Evolutionary conservation across 2,888 invertebrate genomes (phyloP).

Genomic region (Nephrotoma guestfalica): DNA sequence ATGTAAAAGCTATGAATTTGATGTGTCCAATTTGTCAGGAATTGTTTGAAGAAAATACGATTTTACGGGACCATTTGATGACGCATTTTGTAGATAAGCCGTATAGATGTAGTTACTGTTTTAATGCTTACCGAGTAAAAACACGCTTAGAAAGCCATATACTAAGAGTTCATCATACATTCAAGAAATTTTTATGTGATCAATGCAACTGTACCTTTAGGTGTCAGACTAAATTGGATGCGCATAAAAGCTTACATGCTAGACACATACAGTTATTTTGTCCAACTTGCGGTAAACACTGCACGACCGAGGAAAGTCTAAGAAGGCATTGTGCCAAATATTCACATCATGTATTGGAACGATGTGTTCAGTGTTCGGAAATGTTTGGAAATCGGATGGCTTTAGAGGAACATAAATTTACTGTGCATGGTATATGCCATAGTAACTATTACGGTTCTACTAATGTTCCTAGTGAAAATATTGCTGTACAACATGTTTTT

Average conservation of each 20-base stretch:
- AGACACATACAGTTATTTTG: background rate
- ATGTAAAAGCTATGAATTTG: background rate
- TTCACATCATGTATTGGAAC: background rate
- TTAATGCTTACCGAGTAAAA: background rate
- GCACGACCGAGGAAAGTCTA: background rate
- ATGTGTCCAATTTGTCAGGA: background rate
- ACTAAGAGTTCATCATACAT: background rate
- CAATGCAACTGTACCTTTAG: background rate
- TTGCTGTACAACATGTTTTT: background rate
- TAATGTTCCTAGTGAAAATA: background rate
- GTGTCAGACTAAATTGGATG: background rate
- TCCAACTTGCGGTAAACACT: background rate
- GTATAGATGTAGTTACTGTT: background rate
- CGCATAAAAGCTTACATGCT: background rate
- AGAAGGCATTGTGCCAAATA: background rate
- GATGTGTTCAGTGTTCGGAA: background rate
- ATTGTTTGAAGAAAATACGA: background rate
- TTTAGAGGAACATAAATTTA: background rate
- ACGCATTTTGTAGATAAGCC: background rate
- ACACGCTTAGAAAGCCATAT: background rate
- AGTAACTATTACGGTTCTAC: background rate
- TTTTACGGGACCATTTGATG: background rate
- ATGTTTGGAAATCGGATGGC: background rate
- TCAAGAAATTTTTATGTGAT: background rate
- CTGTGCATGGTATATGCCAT: background rate